Percentiles rank a stretch among this genome's conserved stretches.
These are phyloP conservation scores for Balanococcus diminutus DNA, from an alignment of 2,888 invertebrate genomes.

Conservation along the genomic window DNA sequence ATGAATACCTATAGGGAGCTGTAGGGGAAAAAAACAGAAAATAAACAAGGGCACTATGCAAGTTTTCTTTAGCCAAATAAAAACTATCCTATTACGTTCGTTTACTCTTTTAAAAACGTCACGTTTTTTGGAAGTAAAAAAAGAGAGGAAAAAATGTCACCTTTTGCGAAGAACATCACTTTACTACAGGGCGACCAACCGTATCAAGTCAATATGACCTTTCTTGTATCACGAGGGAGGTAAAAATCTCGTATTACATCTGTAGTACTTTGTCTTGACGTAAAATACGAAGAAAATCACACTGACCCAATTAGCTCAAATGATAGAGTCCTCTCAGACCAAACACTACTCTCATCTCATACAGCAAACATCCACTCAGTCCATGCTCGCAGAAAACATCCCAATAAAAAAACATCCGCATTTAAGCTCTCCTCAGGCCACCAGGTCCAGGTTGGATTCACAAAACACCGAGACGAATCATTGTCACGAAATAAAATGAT, in stretches of 20 bases:
- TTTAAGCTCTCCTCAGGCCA: neutral
- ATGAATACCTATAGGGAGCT: neutral
- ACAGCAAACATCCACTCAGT: no score
- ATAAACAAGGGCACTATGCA: neutral
- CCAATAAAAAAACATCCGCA: neutral
- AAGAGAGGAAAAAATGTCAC: neutral
- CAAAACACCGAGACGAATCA: neutral
- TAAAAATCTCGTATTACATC: neutral
- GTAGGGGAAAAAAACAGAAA: no score
- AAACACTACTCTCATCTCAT: no score
- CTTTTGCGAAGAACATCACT: neutral
- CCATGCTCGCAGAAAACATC: neutral
- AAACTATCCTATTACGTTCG: neutral
- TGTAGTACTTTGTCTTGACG: neutral
- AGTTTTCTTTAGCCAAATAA: neutral
- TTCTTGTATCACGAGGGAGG: neutral
- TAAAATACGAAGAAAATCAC: neutral
- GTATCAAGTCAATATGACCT: neutral
- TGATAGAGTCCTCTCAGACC: no score
- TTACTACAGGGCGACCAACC: neutral
- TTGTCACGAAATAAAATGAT: neutral
- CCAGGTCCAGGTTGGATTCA: neutral
- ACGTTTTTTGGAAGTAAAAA: neutral
- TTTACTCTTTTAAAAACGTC: neutral
- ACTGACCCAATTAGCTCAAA: neutral